Evolutionary conservation across 1,140 invertebrate species (phyloP).

Genomic region (Drosophila melanogaster): Release_6_plus_ISO1_MT NT_033777.3:19618001-19618500

Average conservation of each 20-base stretch:
- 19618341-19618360: not conserved
- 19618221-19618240: constrained; percentile 86
- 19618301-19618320: too few relatives aligned
- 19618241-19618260: constrained; percentile 86
- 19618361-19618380: too few relatives aligned
- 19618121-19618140: constrained; percentile 86
- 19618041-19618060: constrained; percentile 87
- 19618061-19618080: constrained; percentile 87
- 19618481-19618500: constrained; percentile 88
- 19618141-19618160: constrained; percentile 85
- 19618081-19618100: constrained; percentile 85
- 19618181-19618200: constrained; percentile 87
- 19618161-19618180: constrained; percentile 86
- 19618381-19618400: too few relatives aligned
- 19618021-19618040: constrained; percentile 86
- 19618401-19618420: not conserved
- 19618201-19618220: constrained; percentile 87
- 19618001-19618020: constrained; percentile 86
- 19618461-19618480: constrained; percentile 85
- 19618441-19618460: too few relatives aligned
- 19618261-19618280: not conserved
- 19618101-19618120: constrained; percentile 86
- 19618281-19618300: too few relatives aligned
- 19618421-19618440: not conserved
- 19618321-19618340: not conserved